Evolutionary conservation across 2,888 invertebrate genomes (phyloP), one percentile per base, ranked within the genome.

Genomic region (Drosophila formosana): DNA sequence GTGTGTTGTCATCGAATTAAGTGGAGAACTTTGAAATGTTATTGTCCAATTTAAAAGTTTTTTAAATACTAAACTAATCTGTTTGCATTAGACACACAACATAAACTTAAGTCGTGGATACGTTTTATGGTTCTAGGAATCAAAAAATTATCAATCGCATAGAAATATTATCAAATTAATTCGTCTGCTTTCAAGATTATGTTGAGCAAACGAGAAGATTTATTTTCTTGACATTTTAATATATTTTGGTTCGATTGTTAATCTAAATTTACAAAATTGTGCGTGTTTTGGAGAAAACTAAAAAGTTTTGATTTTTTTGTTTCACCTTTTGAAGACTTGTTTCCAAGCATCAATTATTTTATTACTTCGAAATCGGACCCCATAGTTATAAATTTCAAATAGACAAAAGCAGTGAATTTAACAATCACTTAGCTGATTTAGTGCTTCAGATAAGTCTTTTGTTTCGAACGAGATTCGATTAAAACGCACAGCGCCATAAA

Each of bases 1-100:
- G 39, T 45, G 39, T 45, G 7, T 25, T 53, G 45, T 70, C 28
- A 34, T 11, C 41, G 25, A 53, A 50, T 57, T 52, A 47, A 57
- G 39, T 67, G 28, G 23, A 39, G 26, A 37, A 32, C 26, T 43
- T 23, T 41, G 2, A 34, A 32, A 18, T 26, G 49, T 32, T 30
- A 8, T 3, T 45, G 3, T 28, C 3, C 3, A 28, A 9, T 4
- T 3, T 28, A 13, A 49, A 49, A 25, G 13, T 52, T 13, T 25
- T 37, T 41, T 26, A 3, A 18, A 41, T 41, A 23, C 3, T 3
- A 13, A 46, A 30, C 9, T 34, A 69, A 51, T 32, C 39, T 34
- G 5, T 9, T 9, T 32, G 28, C 26, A 18, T 11, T 37, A 50
- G 18, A 18, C 18, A 18, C 18, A 18, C 18, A 18, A 18, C 18